Base-by-base conservation (phyloP, 2,888 invertebrate genomes). In the Lycia hirtaria region DNA sequence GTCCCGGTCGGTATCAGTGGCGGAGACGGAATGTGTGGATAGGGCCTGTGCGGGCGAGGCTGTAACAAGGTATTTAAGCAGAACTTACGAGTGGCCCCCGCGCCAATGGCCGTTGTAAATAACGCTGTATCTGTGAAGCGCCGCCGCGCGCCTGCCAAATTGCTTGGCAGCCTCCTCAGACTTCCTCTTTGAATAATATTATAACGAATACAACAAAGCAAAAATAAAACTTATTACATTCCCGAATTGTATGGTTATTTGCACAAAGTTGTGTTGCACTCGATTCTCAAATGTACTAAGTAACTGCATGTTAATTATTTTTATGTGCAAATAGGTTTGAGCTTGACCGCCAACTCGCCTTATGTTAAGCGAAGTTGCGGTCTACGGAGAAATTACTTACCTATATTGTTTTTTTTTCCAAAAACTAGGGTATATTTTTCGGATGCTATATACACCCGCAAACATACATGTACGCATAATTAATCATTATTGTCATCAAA, bases 181-280 rank as follows among this genome's bases (percentile, higher is more conserved):
- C 84, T 86, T 85, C 84, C 87, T 81, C 83, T 83, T 87, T 87
- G 88, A 88, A 88, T 87, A 88, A 87, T 83, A 85, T 85, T 87
- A 87, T 84, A 83, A 87, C 79, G 76, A 80, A 82, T 73, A 83
- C 81, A 85, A 83, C 84, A 85, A 81, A 81, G 80, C 80, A 80
- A 81, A 83, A 83, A 83, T 77, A 81, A 78, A 82, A 76, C 75
- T 73, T 76, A 73, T 75, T 73, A 72, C 64, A 59, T 66, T 67
- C 61, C 60, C 62, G 60, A 68, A 69, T 73, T 69, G 61, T 64
- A 64, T 61, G 64, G 38, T 48, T 57, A 47, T 41, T 47, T 52
- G 40, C 14, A 45, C 26, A 40, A 45, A 33, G 38, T 7, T 55
- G 26, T 37, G 35, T 26, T 17, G 33, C 19, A 22, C 30, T 47